Evolutionary conservation across 2,888 invertebrate genomes (phyloP).

Genomic region (Hofmannophila pseudospretella): DNA sequence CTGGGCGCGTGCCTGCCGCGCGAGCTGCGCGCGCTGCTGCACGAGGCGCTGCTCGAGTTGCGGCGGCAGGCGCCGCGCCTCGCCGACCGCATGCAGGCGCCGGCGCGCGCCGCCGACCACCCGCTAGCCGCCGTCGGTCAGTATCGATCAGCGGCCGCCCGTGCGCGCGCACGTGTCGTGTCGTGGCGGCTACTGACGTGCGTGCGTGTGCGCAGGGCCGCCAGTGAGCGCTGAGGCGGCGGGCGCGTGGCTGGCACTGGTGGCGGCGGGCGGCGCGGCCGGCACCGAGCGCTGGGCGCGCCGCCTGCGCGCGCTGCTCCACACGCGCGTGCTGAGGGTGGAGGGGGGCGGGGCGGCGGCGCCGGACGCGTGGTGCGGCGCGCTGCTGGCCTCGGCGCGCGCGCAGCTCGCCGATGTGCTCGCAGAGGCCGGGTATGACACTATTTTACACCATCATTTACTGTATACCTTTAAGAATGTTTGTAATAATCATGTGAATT

Average conservation of each 20-base stretch:
- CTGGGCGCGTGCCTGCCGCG: conserved; percentile 17
- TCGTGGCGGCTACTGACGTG: conserved; percentile 34
- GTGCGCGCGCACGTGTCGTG: too few relatives aligned
- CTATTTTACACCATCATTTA: too few relatives aligned
- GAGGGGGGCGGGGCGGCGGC: conserved; percentile 18
- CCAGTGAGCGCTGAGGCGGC: conserved; percentile 23
- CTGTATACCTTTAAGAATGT: too few relatives aligned
- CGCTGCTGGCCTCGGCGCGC: conserved; percentile 31
- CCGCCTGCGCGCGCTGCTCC: conserved; percentile 35
- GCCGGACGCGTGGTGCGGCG: conserved; percentile 44
- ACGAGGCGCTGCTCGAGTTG: conserved; percentile 33
- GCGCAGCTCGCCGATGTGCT: conserved; percentile 39
- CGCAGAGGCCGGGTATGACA: conserved; percentile 45
- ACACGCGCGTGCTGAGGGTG: conserved; percentile 34
- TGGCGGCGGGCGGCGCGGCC: conserved; percentile 30
- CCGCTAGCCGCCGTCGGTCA: too few relatives aligned
- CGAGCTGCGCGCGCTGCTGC: conserved; percentile 30
- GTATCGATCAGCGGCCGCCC: too few relatives aligned
- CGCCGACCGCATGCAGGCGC: conserved; percentile 30
- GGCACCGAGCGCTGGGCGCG: conserved; percentile 33
- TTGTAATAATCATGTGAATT: too few relatives aligned
- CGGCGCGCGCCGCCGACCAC: conserved; percentile 9
- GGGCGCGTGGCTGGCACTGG: conserved; percentile 36
- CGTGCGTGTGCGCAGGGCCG: conserved; percentile 13
- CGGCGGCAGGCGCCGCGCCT: conserved; percentile 35